Conservation (phyloP, 2,797 vertebrate genomes). For the Tenualosa ilisha region DNA sequence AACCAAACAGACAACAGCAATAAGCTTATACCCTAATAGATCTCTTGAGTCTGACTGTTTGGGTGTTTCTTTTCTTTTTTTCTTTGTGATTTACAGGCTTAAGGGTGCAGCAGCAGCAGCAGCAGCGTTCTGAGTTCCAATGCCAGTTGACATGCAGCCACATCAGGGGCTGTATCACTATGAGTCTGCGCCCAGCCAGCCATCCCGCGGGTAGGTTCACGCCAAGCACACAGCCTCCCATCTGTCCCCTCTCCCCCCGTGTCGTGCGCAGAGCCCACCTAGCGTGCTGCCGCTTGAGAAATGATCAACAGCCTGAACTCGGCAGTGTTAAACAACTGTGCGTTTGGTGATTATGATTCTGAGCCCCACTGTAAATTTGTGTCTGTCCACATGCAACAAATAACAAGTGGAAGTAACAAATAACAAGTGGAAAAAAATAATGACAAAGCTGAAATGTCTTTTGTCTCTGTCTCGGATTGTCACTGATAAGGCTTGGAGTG, state of each 20-base stretch:
- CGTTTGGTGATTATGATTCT: neutral
- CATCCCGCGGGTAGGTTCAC: constrained; percentile 72
- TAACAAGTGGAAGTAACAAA: neutral
- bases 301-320: neutral
- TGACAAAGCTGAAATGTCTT: neutral
- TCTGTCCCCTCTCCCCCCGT: neutral
- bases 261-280: neutral
- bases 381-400: neutral
- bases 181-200: constrained; percentile 72
- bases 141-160: constrained; percentile 83
- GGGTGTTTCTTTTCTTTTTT: neutral
- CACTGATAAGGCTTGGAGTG: neutral
- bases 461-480: neutral
- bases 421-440: neutral
- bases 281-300: neutral
- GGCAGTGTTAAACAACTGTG: neutral
- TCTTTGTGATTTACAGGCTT: constrained; percentile 31
- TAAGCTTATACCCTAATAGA: neutral
- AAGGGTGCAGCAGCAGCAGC: constrained; percentile 38
- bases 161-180: constrained; percentile 82
- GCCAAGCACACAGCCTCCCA: neutral
- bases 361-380: neutral
- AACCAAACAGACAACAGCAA: neutral
- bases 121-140: constrained; percentile 65
- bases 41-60: neutral